phyloP scores from a whole-genome alignment of 2,888 invertebrate genomes.

The Chesias legatella region DNA sequence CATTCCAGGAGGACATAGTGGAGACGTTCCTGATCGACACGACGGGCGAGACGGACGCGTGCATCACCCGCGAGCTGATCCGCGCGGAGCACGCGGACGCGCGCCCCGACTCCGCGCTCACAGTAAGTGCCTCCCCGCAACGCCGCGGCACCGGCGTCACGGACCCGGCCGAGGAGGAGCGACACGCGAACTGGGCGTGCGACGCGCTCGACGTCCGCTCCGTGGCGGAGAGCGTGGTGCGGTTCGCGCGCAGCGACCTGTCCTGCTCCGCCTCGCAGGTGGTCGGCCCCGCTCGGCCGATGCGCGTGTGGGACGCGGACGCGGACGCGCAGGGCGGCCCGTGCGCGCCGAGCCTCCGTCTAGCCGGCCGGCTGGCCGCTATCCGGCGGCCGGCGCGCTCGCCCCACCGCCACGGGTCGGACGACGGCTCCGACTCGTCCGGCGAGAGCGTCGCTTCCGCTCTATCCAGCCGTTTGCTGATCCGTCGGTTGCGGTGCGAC shows the following conservation, averaged over 20 bases:
- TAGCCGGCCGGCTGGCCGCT: not conserved
- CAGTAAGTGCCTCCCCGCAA: conserved; percentile 42
- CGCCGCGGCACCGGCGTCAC: conserved; percentile 17
- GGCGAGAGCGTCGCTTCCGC: not conserved
- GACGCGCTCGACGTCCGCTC: conserved; percentile 9
- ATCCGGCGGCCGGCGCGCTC: conserved; percentile 1
- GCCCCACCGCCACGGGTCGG: not conserved
- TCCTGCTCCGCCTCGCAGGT: conserved; percentile 53
- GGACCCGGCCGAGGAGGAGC: conserved; percentile 23
- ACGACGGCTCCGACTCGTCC: not conserved
- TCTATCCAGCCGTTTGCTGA: not conserved
- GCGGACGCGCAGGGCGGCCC: conserved; percentile 14
- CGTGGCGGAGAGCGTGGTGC: conserved; percentile 7
- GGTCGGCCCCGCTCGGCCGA: conserved; percentile 37
- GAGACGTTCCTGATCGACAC: conserved; percentile 78
- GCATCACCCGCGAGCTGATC: conserved; percentile 70
- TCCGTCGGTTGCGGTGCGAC: no score
- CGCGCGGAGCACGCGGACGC: conserved; percentile 70
- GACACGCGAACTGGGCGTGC: conserved; percentile 10
- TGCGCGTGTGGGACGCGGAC: conserved; percentile 42
- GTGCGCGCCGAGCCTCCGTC: conserved; percentile 12
- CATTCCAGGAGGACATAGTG: conserved; percentile 42
- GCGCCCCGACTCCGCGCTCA: conserved; percentile 43
- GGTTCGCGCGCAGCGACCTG: conserved; percentile 35
- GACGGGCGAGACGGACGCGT: conserved; percentile 61